Conservation (phyloP, 2,113 vertebrate species). For the Amazona vittata region DNA sequence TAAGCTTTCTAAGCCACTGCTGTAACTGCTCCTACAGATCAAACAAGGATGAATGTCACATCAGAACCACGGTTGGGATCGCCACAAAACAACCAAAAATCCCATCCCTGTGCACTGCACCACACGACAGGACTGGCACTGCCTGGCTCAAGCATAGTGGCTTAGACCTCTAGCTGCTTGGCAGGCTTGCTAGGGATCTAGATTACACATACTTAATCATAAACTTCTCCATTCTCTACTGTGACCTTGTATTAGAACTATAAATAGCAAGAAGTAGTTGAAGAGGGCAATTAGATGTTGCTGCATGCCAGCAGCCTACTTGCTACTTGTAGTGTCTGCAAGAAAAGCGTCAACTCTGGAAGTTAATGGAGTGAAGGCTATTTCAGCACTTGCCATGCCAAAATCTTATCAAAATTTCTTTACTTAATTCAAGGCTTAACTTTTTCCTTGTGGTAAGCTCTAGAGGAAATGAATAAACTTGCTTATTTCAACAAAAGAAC, state of each 20-base stretch:
- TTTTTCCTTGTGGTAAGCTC: not conserved
- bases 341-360: not conserved
- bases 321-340: not conserved
- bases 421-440: not conserved
- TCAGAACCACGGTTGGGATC: rapidly evolving
- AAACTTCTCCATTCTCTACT: not conserved
- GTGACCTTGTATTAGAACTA: not conserved
- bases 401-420: not conserved
- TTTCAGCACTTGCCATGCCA: not conserved
- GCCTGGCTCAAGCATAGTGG: not conserved
- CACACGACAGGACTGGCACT: not conserved
- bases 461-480: not conserved
- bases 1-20: not conserved
- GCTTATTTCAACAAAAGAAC: not conserved
- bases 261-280: not conserved
- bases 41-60: not conserved
- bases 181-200: not conserved
- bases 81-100: not conserved
- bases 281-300: not conserved
- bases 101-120: not conserved
- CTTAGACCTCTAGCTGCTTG: not conserved
- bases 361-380: not conserved
- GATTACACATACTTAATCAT: not conserved
- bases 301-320: not conserved
- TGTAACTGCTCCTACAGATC: not conserved